Evolutionary conservation across 2,888 invertebrate species (phyloP).

Genomic region (Bruchidius siliquastri): DNA sequence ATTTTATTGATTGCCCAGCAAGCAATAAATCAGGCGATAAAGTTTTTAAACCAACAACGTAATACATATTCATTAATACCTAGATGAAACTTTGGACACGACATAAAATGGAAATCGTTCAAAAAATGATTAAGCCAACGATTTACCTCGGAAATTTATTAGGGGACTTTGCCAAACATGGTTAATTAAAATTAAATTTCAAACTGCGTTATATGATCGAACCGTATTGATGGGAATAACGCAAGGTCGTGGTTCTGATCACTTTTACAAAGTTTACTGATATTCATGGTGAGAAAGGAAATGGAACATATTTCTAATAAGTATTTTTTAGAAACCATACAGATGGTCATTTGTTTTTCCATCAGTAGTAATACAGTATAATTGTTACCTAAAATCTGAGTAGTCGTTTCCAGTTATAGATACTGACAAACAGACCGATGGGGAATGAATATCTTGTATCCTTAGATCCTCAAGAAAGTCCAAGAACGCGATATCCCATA

Average conservation of each 20-base stretch:
- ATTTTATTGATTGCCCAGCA: not conserved
- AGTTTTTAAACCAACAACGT: not conserved
- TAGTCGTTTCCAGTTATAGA: too few relatives aligned
- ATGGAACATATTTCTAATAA: too few relatives aligned
- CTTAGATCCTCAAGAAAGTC: too few relatives aligned
- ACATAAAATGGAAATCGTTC: not conserved
- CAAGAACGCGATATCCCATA: too few relatives aligned
- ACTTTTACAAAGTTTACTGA: too few relatives aligned
- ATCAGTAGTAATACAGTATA: too few relatives aligned
- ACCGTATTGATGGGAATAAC: not conserved
- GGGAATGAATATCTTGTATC: too few relatives aligned
- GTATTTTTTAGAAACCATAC: too few relatives aligned
- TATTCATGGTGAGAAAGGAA: too few relatives aligned
- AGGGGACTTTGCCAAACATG: not conserved
- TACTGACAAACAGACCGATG: too few relatives aligned
- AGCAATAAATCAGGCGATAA: not conserved
- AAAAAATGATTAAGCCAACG: not conserved
- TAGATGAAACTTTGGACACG: not conserved
- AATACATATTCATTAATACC: not conserved
- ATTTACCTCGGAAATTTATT: not conserved
- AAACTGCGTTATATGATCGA: not conserved
- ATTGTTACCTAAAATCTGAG: too few relatives aligned
- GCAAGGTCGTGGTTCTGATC: not conserved
- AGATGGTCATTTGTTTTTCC: too few relatives aligned
- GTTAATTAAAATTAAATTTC: not conserved